A percentile compares a stretch with the other conserved stretches of the same genome.
phyloP scores from a whole-genome alignment of 2,888 invertebrate genomes.

The Mantis religiosa region DNA sequence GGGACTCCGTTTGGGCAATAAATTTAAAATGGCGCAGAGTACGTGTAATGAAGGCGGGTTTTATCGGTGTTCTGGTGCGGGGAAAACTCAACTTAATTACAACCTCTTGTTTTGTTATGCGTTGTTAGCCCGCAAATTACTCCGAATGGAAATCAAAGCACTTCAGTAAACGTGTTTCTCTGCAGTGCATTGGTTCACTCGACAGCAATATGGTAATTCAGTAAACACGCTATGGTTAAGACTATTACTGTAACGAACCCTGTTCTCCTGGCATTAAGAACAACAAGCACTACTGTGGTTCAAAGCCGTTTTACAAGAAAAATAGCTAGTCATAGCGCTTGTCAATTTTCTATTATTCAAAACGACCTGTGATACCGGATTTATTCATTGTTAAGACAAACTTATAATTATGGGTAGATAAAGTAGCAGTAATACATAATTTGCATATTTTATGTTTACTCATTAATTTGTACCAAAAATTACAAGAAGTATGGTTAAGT shows the following conservation, averaged over 20 bases:
- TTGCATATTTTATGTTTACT: too few relatives aligned
- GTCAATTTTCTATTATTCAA: too few relatives aligned
- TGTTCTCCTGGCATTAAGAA: too few relatives aligned
- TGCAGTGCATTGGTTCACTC: background rate
- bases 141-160: background rate
- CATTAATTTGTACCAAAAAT: too few relatives aligned
- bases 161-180: background rate
- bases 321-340: too few relatives aligned
- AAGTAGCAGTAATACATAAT: too few relatives aligned
- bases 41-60: background rate
- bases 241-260: background rate
- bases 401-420: too few relatives aligned
- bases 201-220: background rate
- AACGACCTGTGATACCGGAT: too few relatives aligned
- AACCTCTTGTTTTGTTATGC: background rate
- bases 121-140: background rate
- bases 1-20: background rate
- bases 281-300: too few relatives aligned
- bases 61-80: background rate
- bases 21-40: background rate
- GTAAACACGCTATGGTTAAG: background rate
- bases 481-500: too few relatives aligned
- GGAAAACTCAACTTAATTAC: background rate
- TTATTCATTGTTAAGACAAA: too few relatives aligned
- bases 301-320: too few relatives aligned